Conservation (phyloP, 2,113 vertebrate genomes). For the Onychorhynchus coronatus region DNA sequence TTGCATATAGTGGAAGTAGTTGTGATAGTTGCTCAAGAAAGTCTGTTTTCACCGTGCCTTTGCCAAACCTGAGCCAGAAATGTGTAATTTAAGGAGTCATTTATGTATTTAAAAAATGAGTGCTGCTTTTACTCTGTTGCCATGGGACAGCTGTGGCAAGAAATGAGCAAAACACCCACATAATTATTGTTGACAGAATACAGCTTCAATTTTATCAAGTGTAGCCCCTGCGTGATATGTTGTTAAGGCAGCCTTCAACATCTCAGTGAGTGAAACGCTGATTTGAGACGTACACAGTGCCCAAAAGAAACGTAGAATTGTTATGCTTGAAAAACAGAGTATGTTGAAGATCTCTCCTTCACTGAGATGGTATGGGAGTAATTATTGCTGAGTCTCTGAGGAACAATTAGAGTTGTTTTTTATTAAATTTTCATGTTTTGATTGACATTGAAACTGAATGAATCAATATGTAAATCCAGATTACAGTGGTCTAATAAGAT, state of each 20-base stretch:
- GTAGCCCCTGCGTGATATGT: not conserved
- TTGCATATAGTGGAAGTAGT: not conserved
- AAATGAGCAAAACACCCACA: slow-evolving; percentile 51
- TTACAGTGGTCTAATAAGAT: not conserved
- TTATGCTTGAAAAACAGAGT: not conserved
- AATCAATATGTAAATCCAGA: slow-evolving; percentile 37
- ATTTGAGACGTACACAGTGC: not conserved
- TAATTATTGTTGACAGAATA: slow-evolving; percentile 61
- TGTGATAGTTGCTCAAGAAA: not conserved
- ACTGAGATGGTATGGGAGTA: not conserved
- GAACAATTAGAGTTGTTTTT: slow-evolving; percentile 49
- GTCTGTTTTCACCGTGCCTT: not conserved
- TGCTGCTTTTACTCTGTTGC: not conserved
- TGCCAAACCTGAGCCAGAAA: slow-evolving; percentile 25
- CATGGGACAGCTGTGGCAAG: slow-evolving; percentile 24
- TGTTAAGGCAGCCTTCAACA: slow-evolving; percentile 41
- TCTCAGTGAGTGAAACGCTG: not conserved
- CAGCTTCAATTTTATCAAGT: slow-evolving; percentile 38
- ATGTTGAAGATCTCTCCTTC: not conserved
- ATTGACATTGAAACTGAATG: slow-evolving; percentile 20
- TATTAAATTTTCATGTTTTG: slow-evolving; percentile 13
- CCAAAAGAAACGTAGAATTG: not conserved
- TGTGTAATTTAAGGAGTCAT: not conserved
- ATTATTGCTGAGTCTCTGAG: slow-evolving; percentile 12
- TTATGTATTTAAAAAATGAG: not conserved